Evolutionary conservation across 2,888 invertebrate genomes (phyloP).

Genomic region (Eilema sororculum): DNA sequence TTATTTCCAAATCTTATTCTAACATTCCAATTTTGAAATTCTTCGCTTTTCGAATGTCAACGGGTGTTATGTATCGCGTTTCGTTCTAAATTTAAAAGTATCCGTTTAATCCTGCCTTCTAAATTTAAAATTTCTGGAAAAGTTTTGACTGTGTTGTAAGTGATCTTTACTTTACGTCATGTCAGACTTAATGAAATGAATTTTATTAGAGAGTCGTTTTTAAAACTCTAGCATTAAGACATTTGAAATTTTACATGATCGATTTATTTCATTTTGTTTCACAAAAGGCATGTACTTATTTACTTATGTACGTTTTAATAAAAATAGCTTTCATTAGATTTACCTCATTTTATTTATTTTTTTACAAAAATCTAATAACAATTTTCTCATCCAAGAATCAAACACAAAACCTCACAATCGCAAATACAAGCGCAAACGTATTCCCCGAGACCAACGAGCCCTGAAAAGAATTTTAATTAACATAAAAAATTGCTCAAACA

Average conservation of each 20-base stretch:
- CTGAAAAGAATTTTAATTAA: conserved; percentile 18
- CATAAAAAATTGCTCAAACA: conserved; percentile 27
- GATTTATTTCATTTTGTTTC: too few relatives aligned
- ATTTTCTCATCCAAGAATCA: neutral
- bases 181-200: conserved; percentile 23
- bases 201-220: conserved; percentile 18
- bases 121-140: conserved; percentile 83
- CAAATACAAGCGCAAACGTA: neutral
- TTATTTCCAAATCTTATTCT: conserved; percentile 22
- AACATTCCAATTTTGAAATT: conserved; percentile 52
- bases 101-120: conserved; percentile 78
- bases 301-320: neutral
- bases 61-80: conserved; percentile 72
- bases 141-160: conserved; percentile 72
- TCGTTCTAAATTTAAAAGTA: conserved; percentile 80
- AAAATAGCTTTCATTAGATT: neutral
- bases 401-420: neutral
- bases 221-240: neutral
- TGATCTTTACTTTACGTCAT: conserved; percentile 40
- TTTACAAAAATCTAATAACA: neutral
- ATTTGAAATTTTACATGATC: neutral
- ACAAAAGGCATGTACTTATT: too few relatives aligned
- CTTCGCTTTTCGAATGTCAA: conserved; percentile 62
- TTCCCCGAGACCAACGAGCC: neutral
- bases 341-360: neutral